Evolutionary conservation across 2,113 vertebrate species (phyloP), one percentile per base, ranked within the genome.

Genomic region (Epinephelus moara): DNA sequence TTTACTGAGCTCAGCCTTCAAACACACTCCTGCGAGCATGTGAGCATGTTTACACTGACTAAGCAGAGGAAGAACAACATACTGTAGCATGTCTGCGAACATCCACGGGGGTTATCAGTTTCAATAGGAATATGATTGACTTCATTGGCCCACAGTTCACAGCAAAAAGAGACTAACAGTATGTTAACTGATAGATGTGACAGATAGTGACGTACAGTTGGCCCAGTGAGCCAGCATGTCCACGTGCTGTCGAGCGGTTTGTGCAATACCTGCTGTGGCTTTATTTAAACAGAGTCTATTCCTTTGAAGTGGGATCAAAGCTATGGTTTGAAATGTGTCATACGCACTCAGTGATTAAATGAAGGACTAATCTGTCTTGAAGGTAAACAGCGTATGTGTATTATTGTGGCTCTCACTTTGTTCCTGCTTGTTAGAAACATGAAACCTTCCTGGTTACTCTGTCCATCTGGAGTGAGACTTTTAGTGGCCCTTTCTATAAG

Each of bases 11-110:
- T 19, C 6, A 3, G n/a, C 17, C 21, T 59, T 56, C 55, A 78
- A 78, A 75, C 69, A 42, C n/a, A 37, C 45, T 23, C 33, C 52
- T 4, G 25, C 17, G 45, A 19, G 64, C 74, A 59, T 66, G 57
- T 50, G 47, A 62, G 33, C 56, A 78, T 78, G 82, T 88, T 78
- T 66, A 25, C 72, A 5, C 68, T 60, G 45, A 53, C 33, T 13
- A 70, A 70, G 83, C 60, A 75, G 27, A 76, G n/a, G 0, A 27
- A 3, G 0, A 37, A 25, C 6, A 10, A 55, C 49, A 40, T 25
- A 57, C 27, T 25, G 53, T 6, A 14, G 71, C 27, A 59, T 49
- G 67, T 45, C 49, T 23, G 19, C 23, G 6, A 4, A 25, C 27
- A 19, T 64, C 6, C 4, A 30, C 1, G 6, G 60, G 8, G 5